A percentile compares a stretch with the other conserved stretches of the same genome.
Conservation (phyloP, 2,888 invertebrate genomes). For the Invenusta paracnida region DNA sequence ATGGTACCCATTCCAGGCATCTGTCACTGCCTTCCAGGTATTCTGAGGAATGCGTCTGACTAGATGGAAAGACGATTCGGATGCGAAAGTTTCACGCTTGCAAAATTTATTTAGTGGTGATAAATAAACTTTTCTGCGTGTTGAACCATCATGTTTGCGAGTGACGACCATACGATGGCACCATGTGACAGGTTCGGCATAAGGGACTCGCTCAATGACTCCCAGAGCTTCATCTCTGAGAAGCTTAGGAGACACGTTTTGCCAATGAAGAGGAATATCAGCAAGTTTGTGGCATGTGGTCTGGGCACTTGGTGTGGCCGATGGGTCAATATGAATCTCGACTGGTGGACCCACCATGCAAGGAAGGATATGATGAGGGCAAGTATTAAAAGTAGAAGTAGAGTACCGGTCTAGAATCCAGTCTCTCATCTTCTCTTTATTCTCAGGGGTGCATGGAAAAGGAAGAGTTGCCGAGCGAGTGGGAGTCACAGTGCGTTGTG, state of each 20-base stretch:
- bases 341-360: not conserved
- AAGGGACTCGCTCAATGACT: not conserved
- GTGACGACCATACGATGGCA: constrained; percentile 12
- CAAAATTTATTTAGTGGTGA: not conserved
- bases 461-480: not conserved
- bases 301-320: constrained; percentile 31
- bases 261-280: constrained; percentile 22
- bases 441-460: not conserved
- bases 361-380: not conserved
- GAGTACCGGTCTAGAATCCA: not conserved
- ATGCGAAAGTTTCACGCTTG: constrained; percentile 11
- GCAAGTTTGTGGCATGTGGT: constrained; percentile 24
- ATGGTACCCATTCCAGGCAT: constrained; percentile 46
- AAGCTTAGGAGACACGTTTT: not conserved
- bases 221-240: not conserved
- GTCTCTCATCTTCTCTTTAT: not conserved
- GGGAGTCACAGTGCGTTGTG: not conserved
- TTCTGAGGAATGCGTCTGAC: constrained; percentile 45
- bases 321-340: constrained; percentile 10
- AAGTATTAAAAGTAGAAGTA: not conserved
- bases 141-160: not conserved
- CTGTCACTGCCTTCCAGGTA: constrained; percentile 45
- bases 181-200: constrained; percentile 8
- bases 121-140: constrained; percentile 9
- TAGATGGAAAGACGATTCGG: constrained; percentile 43